Conservation (phyloP, 2,113 vertebrate species). For the Urocynchramus pylzowi region DNA sequence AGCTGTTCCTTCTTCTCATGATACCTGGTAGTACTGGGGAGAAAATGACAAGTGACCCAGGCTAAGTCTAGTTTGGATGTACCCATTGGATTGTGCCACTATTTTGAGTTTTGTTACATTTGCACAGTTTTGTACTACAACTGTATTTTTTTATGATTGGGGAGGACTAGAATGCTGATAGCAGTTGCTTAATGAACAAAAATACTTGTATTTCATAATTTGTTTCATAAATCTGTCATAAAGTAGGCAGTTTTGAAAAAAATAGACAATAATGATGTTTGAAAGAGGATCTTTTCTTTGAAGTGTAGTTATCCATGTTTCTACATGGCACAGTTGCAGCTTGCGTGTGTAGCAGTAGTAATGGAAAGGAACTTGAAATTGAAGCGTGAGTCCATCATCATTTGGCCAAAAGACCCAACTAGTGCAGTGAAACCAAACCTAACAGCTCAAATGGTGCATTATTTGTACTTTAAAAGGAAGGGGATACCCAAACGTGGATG, state of each 20-base stretch:
- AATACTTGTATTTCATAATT: not conserved
- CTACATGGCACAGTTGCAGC: not conserved
- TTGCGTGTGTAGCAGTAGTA: not conserved
- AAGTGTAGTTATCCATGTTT: not conserved
- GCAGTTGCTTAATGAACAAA: not conserved
- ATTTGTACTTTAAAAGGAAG: not conserved
- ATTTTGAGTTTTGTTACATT: not conserved
- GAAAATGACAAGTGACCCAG: not conserved
- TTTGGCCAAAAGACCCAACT: not conserved
- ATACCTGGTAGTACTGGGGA: not conserved
- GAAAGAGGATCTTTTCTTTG: not conserved
- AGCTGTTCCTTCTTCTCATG: not conserved
- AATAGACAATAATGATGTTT: not conserved
- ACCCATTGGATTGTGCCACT: not conserved
- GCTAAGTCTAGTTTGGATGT: not conserved
- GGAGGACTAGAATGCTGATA: not conserved
- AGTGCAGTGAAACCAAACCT: not conserved
- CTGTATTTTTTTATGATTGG: not conserved
- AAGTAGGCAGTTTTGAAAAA: not conserved
- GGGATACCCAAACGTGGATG: not conserved
- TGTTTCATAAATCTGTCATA: not conserved
- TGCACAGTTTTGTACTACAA: not conserved
- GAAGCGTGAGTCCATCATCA: not conserved
- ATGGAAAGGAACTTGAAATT: not conserved
- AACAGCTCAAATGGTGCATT: not conserved